Base-by-base conservation (phyloP, 2,888 invertebrate species). In the Hirtodrosophila duncani region DNA sequence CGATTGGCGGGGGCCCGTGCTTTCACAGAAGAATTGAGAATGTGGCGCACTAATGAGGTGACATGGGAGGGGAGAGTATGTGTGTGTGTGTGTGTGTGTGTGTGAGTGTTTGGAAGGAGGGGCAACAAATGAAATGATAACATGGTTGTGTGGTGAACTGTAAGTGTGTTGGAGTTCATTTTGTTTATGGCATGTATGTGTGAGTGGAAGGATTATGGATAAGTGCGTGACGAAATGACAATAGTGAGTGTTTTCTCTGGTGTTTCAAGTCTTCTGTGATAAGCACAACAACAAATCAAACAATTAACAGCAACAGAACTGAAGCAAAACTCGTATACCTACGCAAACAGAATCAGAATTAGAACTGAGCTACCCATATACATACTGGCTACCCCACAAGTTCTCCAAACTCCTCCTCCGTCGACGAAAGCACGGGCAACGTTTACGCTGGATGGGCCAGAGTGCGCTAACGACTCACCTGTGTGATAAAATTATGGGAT, bases 401-500 rank as follows among this genome's bases (percentile, higher is more conserved):
- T 70, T 67, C 71, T 72, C 74, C 77, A 71, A 74, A 81, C 81
- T 71, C 81, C 80, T 79, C 75, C 82, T 84, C 83, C 84, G 82
- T 61, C 85, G 83, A 84, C 84, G 87, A 87, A 87, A 87, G 88
- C 87, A 87, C 87, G 87, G 87, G 88, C 87, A 74, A 69, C 81
- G 80, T 74, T 78, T 79, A 62, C 59, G 67, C 49, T 49, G 52
- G 33, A 46, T 23, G 24, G 18, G 18, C 36, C 10, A 39, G 49
- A 56, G 52, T 68, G 74, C 50, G 69, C 48, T 44, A 72, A 75
- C 70, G 69, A 74, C 74, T 83, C 84, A 93, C 93, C 96, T 92
- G 88, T 97, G 95, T 31, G 96, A 95, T 60, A 98, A 88, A 44
- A 95, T 92, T 71, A 97, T 93, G 55, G 94, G 92, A 85, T 91